These are phyloP conservation scores for Metalampra italica DNA, from an alignment of 2,888 invertebrate genomes.

Conservation along the genomic window DNA sequence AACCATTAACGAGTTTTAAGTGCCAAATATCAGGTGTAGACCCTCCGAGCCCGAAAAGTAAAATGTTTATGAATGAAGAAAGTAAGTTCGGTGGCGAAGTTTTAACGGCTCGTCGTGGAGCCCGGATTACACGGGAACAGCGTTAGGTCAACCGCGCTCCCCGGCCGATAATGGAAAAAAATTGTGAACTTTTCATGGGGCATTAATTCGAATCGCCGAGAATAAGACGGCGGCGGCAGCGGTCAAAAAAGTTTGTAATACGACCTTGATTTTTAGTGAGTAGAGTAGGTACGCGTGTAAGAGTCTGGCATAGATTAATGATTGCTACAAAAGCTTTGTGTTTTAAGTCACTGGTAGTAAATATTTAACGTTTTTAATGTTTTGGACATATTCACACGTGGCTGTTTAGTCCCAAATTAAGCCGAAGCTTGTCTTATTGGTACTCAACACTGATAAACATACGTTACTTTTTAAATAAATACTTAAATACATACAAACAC, in stretches of 20 bases:
- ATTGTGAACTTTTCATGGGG: slow-evolving; percentile 48
- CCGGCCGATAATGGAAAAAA: slow-evolving; percentile 56
- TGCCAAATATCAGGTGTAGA: slow-evolving; percentile 48
- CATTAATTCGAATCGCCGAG: slow-evolving; percentile 33
- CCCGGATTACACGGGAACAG: slow-evolving; percentile 67
- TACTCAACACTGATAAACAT: too few species aligned
- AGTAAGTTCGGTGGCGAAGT: slow-evolving; percentile 52
- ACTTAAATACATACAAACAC: too few species aligned
- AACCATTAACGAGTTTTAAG: slow-evolving; percentile 26
- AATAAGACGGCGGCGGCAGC: slow-evolving; percentile 14
- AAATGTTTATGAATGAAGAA: slow-evolving; percentile 69
- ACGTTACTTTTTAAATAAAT: too few species aligned
- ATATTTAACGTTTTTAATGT: too few species aligned
- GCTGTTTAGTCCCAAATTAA: too few species aligned
- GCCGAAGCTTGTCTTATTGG: too few species aligned
- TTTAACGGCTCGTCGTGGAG: slow-evolving; percentile 53
- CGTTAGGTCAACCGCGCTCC: slow-evolving; percentile 57
- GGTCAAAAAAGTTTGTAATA: slow-evolving; percentile 15
- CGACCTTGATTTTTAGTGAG: slow-evolving; percentile 6
- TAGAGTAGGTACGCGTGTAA: background rate
- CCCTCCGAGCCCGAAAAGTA: slow-evolving; percentile 37
- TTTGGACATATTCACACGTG: too few species aligned
- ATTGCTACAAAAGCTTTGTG: too few species aligned
- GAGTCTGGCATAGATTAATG: too few species aligned
- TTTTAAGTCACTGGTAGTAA: too few species aligned